These are phyloP conservation scores for Drosophila buzzatii DNA, from an alignment of 2,888 invertebrate species.

Conservation along the genomic window DNA sequence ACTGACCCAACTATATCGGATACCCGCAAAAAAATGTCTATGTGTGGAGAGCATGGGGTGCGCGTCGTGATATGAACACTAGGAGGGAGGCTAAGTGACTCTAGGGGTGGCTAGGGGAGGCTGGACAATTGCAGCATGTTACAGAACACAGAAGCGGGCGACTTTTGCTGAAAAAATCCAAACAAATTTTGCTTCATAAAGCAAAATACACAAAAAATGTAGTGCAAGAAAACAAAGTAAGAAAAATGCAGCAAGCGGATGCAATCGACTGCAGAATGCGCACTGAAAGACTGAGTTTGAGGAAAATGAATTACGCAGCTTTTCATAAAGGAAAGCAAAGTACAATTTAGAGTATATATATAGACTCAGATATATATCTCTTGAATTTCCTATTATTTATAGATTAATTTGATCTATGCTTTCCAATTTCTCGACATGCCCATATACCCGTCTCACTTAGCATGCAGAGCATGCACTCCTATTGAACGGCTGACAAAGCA, in stretches of 20 bases:
- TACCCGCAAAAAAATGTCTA: constrained; percentile 81
- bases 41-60: constrained; percentile 10
- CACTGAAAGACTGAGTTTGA: background rate
- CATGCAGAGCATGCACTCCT: background rate
- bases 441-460: background rate
- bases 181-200: constrained; percentile 59
- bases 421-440: background rate
- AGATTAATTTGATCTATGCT: background rate
- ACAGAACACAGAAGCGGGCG: constrained; percentile 60
- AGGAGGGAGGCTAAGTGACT: background rate
- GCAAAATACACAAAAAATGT: constrained; percentile 37
- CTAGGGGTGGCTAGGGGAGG: constrained; percentile 3
- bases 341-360: background rate
- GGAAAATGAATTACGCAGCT: background rate
- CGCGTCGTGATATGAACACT: background rate
- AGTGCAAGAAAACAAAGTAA: constrained; percentile 13
- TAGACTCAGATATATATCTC: too few species aligned
- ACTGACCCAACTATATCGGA: constrained; percentile 84
- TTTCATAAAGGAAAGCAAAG: fast-evolving
- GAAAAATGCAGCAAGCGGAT: constrained; percentile 6
- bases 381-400: background rate
- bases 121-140: constrained; percentile 78
- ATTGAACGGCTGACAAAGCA: constrained; percentile 48
- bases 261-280: constrained; percentile 4
- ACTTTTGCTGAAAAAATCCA: constrained; percentile 19